Percentiles rank a stretch among this genome's conserved stretches.
phyloP scores from a whole-genome alignment of 2,797 vertebrate species.

The Synaphobranchus kaupii region DNA sequence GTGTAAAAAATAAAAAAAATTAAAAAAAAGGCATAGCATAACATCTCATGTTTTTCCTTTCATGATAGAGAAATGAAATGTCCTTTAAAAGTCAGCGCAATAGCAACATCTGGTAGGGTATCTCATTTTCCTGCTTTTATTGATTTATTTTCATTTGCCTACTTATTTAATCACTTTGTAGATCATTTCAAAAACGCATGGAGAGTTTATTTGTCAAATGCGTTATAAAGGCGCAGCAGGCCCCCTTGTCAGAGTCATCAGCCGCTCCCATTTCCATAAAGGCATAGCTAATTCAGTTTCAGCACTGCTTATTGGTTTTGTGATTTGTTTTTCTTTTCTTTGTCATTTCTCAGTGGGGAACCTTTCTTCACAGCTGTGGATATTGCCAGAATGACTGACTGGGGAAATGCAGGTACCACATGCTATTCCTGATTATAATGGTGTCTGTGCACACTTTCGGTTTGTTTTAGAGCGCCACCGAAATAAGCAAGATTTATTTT shows the following conservation, averaged over 20 bases:
- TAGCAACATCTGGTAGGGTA: conserved; percentile 63
- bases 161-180: conserved; percentile 59
- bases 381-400: conserved; percentile 59
- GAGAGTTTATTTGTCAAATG: conserved; percentile 51
- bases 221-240: conserved; percentile 59
- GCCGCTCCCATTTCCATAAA: conserved; percentile 68
- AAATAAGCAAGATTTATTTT: background rate
- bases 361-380: conserved; percentile 65
- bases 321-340: conserved; percentile 59
- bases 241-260: conserved; percentile 62
- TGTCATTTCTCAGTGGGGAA: conserved; percentile 62
- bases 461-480: background rate
- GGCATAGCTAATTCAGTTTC: conserved; percentile 64
- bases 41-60: background rate
- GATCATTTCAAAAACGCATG: conserved; percentile 53
- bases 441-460: background rate
- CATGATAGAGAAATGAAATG: background rate
- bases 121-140: conserved; percentile 58
- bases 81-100: conserved; percentile 19
- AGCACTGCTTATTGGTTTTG: conserved; percentile 61
- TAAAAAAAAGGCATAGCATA: background rate
- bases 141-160: conserved; percentile 57
- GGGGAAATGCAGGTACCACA: conserved; percentile 63
- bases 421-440: conserved; percentile 61
- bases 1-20: background rate